Evolutionary conservation across 2,113 vertebrate genomes (phyloP).

Genomic region (Forbesichthys agassizii): DNA sequence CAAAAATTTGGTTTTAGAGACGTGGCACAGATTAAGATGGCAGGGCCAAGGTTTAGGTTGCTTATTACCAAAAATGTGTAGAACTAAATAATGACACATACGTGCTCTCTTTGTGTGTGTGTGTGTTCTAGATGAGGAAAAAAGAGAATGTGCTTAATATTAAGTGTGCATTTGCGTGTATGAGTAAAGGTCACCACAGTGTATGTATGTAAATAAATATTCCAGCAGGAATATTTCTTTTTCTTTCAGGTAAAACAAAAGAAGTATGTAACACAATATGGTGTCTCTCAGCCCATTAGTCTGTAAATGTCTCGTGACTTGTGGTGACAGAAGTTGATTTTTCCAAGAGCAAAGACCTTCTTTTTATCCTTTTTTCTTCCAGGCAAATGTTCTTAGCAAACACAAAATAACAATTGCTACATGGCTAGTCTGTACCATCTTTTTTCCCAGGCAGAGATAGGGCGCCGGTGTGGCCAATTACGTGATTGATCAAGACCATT

Average conservation of each 20-base stretch:
- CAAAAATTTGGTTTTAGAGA: conserved; percentile 32
- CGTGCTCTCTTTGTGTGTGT: conserved; percentile 3
- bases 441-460: conserved; percentile 42
- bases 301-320: not conserved
- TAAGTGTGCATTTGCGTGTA: conserved; percentile 13
- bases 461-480: conserved; percentile 24
- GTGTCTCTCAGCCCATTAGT: not conserved
- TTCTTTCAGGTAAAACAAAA: too few relatives aligned
- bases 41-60: conserved; percentile 32
- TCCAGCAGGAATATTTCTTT: too few relatives aligned
- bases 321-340: not conserved
- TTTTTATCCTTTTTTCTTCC: not conserved
- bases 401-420: not conserved
- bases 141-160: not conserved
- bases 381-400: not conserved
- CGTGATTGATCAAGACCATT: conserved; percentile 38
- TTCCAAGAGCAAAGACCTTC: not conserved
- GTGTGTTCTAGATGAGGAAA: not conserved
- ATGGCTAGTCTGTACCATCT: not conserved
- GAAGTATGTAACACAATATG: not conserved
- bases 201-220: too few relatives aligned
- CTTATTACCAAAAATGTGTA: conserved; percentile 13
- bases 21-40: conserved; percentile 15
- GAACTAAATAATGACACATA: conserved; percentile 7
- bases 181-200: too few relatives aligned